Evolutionary conservation across 2,797 vertebrate species (phyloP), one percentile per base, ranked within the genome.

Genomic region (Hyperoplus lanceolatus): DNA sequence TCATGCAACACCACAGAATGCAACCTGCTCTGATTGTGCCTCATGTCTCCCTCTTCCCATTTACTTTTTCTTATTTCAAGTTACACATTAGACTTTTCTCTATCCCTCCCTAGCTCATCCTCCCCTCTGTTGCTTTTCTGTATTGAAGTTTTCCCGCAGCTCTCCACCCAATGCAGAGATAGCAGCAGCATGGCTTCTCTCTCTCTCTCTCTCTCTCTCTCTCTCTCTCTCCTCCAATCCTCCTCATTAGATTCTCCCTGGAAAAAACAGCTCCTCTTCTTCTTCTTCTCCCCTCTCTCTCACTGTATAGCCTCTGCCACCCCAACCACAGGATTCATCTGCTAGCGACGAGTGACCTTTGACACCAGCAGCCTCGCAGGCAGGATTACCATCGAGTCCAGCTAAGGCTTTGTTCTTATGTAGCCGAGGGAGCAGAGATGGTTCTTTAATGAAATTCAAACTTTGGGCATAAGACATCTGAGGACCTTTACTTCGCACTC

Each of bases 391-490:
- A 92, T 77, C 88, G 92, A 95, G 93, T 94, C 90, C 80, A 57
- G 84, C 89, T 92, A 85, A 62, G 51, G 89, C 93, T 95, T 95
- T 95, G 92, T 95, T 95, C 93, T 84, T 67, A 58, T 29, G 85
- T 78, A 90, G 89, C 88, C 53, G 80, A 85, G 89, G 90, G 91
- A 93, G 89, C 84, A 83, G 82, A 93, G 82, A 91, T 88, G 88
- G 84, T 85, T 29, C 92, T 93, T 91, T 94, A 93, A 94, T 94
- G 93, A 94, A 94, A 95, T 94, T 94, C 94, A 92, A 94, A 95
- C 93, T 93, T 91, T 94, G 87, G 91, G 87, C 84, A 89, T 88
- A 86, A 90, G 88, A 94, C 90, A 92, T 91, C 91, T 93, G 84
- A 92, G 80, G 89, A 92, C 83, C 83, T 88, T 29, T 61, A 89